phyloP scores from a whole-genome alignment of 2,113 vertebrate genomes.

The Hyla sarda region DNA sequence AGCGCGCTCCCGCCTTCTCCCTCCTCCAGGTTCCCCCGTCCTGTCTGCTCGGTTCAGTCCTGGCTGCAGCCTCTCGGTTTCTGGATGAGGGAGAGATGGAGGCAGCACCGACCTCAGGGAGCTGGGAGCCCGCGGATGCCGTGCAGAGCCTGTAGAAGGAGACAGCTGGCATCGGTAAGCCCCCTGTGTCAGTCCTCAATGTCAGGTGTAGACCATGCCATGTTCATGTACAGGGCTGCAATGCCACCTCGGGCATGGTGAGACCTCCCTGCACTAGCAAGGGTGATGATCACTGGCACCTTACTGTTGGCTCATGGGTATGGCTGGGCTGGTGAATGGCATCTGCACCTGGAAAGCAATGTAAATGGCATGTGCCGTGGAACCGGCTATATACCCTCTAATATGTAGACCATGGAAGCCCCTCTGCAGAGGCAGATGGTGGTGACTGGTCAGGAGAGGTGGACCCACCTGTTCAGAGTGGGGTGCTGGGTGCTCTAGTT shows the following conservation, averaged over 20 bases:
- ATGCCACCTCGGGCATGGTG: background rate
- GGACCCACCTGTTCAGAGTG: conserved; percentile 9
- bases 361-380: background rate
- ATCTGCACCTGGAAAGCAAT: background rate
- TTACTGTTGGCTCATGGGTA: background rate
- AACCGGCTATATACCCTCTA: too few species aligned
- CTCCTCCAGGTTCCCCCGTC: conserved; percentile 42
- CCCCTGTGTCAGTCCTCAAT: background rate
- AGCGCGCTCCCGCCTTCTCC: conserved; percentile 20
- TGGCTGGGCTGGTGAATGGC: background rate
- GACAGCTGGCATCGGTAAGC: conserved; percentile 16
- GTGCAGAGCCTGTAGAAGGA: conserved; percentile 6
- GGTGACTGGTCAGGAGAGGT: background rate
- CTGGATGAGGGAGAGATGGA: conserved; percentile 50
- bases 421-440: conserved; percentile 10
- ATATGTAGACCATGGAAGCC: background rate
- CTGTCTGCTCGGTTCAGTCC: background rate
- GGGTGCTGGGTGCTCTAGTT: background rate
- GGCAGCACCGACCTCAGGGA: conserved; percentile 37
- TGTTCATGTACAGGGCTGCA: background rate
- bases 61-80: conserved; percentile 29
- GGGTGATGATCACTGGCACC: background rate
- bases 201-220: conserved; percentile 1
- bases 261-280: background rate
- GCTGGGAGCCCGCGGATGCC: conserved; percentile 29